Base-by-base conservation (phyloP, 2,113 vertebrate species). In the Lepus americanus region DNA sequence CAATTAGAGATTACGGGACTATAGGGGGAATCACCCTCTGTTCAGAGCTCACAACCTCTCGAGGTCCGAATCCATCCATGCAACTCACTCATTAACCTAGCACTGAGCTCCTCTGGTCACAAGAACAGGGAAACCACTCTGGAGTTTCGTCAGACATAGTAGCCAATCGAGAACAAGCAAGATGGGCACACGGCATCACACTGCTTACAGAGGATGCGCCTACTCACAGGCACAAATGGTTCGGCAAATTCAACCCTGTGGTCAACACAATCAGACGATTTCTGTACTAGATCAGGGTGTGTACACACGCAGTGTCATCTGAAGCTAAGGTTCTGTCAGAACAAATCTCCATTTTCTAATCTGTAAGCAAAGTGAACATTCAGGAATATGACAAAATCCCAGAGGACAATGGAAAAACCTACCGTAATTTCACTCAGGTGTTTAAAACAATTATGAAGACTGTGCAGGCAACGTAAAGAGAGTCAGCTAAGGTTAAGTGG, bases 331-430 rank as follows among this genome's bases (percentile, higher is more conserved):
- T 72, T 85, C 67, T 67, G 61, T n/a, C 73, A 85, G 93, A 67
- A n/a, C 12, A 20, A 78, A 89, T 72, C 12, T 73, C 66, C 59
- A 20, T 17, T 86, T 88, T 90, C 33, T 66, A 79, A 81, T 53
- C 59, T 94, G n/a, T 33, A 82, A 88, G 73, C 67, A 83, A 79
- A 2, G 6, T 74, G 93, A 92, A 94, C 19, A 66, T 33, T 92
- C 5, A 80, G 77, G 39, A 73, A 64, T 19, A 69, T 29, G 44
- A 13, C 16, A 22, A 74, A 78, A 72, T 74, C 53, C 10, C 13
- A 92, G 85, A 51, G 49, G 33, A 36, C 29, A 76, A 74, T 22
- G 36, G n/a, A 36, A 33, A 4, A 39, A 87, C 1, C 27, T 16
- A 67, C 6, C 49, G 16, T 79, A 76, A 61, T 31, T 55, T 33